phyloP scores from a whole-genome alignment of 2,888 invertebrate genomes.

The Acleris cristana region DNA sequence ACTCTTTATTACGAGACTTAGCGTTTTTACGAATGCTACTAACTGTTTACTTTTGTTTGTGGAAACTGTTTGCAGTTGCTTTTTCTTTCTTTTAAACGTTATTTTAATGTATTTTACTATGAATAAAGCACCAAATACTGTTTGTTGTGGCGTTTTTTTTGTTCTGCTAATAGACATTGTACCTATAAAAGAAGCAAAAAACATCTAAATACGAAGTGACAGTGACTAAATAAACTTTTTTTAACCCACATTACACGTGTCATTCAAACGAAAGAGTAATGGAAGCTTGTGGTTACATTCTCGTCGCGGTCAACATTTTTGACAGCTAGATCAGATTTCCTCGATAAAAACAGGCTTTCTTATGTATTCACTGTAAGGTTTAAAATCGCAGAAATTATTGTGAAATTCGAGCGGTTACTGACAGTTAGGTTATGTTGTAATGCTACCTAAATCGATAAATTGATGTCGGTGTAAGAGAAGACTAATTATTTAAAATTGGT shows the following conservation, averaged over 20 bases:
- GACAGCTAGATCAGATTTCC: constrained; percentile 39
- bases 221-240: constrained; percentile 16
- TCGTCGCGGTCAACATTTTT: constrained; percentile 36
- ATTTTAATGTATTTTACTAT: too few relatives aligned
- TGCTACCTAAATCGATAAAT: constrained; percentile 41
- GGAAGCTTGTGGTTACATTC: constrained; percentile 36
- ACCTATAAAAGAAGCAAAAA: constrained; percentile 3
- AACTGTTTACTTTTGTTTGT: constrained; percentile 20
- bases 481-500: constrained; percentile 10
- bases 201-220: constrained; percentile 14
- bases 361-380: constrained; percentile 7
- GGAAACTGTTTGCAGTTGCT: constrained; percentile 23
- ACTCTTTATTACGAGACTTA: constrained; percentile 20
- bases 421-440: constrained; percentile 28
- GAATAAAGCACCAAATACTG: too few relatives aligned
- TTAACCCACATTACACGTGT: constrained; percentile 31
- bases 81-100: too few relatives aligned
- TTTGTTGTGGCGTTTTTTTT: too few relatives aligned
- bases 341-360: constrained; percentile 20
- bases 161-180: background rate
- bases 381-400: constrained; percentile 1
- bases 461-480: constrained; percentile 35
- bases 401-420: constrained; percentile 1
- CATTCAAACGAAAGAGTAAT: constrained; percentile 35
- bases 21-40: constrained; percentile 2